Evolutionary conservation across 2,888 invertebrate species (phyloP).

Genomic region (Lithosia quadra): DNA sequence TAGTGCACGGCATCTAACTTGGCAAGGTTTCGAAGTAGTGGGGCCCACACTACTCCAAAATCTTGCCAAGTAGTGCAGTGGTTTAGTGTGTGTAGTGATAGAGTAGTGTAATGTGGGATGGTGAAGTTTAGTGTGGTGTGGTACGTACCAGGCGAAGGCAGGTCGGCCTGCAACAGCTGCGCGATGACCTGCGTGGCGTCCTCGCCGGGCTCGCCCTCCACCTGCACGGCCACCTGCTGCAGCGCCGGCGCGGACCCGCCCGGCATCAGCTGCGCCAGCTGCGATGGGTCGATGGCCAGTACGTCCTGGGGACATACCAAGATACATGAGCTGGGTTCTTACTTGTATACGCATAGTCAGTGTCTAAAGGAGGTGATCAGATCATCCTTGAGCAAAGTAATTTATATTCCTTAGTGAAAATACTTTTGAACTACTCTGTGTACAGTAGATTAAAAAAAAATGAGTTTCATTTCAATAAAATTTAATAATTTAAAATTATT

Average conservation of each 20-base stretch:
- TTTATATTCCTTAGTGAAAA: no score
- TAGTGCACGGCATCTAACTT: no score
- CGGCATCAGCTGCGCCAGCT: constrained; percentile 87
- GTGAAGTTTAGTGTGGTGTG: background rate
- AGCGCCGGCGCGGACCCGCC: constrained; percentile 83
- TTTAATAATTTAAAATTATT: no score
- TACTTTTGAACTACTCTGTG: no score
- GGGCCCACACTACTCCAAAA: no score
- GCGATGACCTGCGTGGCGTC: constrained; percentile 94
- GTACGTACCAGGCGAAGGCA: constrained; percentile 92
- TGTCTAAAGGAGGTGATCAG: no score
- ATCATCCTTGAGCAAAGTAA: no score
- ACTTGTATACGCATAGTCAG: background rate
- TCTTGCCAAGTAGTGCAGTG: background rate
- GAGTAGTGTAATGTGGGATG: background rate
- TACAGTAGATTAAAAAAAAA: no score
- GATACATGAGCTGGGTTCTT: background rate
- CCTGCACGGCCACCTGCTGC: constrained; percentile 85
- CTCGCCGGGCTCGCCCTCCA: constrained; percentile 85
- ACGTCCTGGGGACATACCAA: constrained; percentile 67
- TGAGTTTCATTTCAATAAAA: no score
- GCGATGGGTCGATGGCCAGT: constrained; percentile 84
- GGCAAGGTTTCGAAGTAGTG: no score
- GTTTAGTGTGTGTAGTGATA: background rate
- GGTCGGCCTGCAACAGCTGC: constrained; percentile 94